Base-by-base conservation (phyloP, 2,888 invertebrate species). In the Ophonus ardosiacus region DNA sequence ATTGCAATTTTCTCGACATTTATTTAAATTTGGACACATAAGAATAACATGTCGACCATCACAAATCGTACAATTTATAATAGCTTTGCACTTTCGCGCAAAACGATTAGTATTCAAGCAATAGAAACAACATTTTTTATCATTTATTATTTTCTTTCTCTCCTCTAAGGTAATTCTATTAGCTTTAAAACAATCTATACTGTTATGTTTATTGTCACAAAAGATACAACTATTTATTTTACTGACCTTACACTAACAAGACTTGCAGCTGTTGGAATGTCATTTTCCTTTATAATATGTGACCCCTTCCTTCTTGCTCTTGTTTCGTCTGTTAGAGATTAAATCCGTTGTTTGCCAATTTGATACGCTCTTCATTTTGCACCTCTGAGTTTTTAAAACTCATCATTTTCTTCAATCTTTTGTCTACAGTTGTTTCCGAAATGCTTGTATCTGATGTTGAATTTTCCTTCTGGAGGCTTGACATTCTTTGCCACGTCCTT, bases 351-450 rank as follows among this genome's bases (percentile, higher is more conserved):
- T 65, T 17, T 0, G 87, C 87, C 57, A 87, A 82, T 15, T 81
- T 83, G 31, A 88, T 86, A 13, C 87, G 57, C 57, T 88, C 86
- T 80, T 88, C 87, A 38, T 85, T 86, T 68, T 88, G 88, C n/a
- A 88, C 88, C 61, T 89, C 88, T n/a, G 51, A 63, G 63, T 86
- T 86, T 13, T 88, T 78, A 85, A 88, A 88, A 7, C 31, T 24
- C 86, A 88, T 86, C 38, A 83, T 24, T 5, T 31, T n/a, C 7
- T 7, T 83, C n/a, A 74, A 40, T 38, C 74, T 15, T 51, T 21
- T 31, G 43, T 81, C 63, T 6, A 43, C 7, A 31, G 68, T 43
- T 21, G 56, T 24, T 21, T 31, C 76, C 18, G 18, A 17, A 18
- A 7, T 43, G 7, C 31, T 24, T 7, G 3, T 7, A 43, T 15